phyloP scores from a whole-genome alignment of 2,888 invertebrate genomes.

The Arenicola marina region DNA sequence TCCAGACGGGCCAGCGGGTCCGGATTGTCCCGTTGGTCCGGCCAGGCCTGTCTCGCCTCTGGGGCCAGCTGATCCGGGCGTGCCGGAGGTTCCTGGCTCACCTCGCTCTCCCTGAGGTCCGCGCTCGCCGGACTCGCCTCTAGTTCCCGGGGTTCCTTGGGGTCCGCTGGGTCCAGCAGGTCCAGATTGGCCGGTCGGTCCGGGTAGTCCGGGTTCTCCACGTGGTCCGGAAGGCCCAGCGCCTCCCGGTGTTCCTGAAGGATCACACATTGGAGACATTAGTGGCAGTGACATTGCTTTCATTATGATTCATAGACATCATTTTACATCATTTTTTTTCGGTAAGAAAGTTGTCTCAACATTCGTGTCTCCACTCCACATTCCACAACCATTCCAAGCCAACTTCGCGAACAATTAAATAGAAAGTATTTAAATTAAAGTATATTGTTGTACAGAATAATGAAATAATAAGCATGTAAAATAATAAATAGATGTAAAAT shows the following conservation, averaged over 20 bases:
- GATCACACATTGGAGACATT: background rate
- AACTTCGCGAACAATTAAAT: no score
- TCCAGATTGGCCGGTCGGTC: constrained; percentile 22
- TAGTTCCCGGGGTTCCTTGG: constrained; percentile 1
- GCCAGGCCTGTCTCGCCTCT: constrained; percentile 6
- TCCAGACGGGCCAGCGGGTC: constrained; percentile 28
- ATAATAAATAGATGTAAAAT: background rate
- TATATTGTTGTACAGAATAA: no score
- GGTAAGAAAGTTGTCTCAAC: no score
- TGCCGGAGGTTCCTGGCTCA: constrained; percentile 15
- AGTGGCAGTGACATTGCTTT: no score
- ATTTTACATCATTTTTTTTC: no score
- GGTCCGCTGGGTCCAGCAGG: constrained; percentile 14
- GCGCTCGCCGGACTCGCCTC: constrained; percentile 4
- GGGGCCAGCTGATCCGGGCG: background rate
- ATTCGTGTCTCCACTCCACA: no score
- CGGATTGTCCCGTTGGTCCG: constrained; percentile 15
- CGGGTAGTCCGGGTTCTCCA: constrained; percentile 1
- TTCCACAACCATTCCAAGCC: no score
- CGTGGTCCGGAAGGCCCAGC: background rate
- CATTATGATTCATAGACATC: no score
- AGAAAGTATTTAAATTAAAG: no score
- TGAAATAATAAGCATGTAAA: background rate
- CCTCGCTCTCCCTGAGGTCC: constrained; percentile 24
- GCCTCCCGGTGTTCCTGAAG: background rate